Evolutionary conservation across 2,888 invertebrate species (phyloP).

Genomic region (Molanna angustata): DNA sequence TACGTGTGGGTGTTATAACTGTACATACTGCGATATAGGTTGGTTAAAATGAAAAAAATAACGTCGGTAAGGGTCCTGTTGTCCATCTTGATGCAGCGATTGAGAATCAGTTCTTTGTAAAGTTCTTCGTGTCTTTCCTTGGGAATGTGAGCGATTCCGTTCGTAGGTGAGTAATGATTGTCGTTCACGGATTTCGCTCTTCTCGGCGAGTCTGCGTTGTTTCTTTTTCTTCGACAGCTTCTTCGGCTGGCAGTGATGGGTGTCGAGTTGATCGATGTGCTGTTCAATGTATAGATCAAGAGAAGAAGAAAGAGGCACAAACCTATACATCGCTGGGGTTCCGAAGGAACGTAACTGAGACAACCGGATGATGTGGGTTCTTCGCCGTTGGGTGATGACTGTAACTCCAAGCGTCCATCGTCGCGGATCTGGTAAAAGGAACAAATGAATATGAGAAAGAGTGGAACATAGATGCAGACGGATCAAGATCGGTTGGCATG

Average conservation of each 20-base stretch:
- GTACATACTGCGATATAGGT: too few species aligned
- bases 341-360: slow-evolving; percentile 42
- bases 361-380: slow-evolving; percentile 42
- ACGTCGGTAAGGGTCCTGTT: too few species aligned
- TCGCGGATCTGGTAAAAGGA: slow-evolving; percentile 44
- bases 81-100: too few species aligned
- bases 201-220: neutral
- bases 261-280: neutral
- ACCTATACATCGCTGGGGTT: slow-evolving; percentile 52
- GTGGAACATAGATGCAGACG: too few species aligned
- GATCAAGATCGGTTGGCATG: too few species aligned
- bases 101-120: too few species aligned
- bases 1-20: too few species aligned
- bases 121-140: neutral
- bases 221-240: neutral
- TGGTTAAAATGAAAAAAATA: too few species aligned
- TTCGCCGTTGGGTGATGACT: slow-evolving; percentile 28
- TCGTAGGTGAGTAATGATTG: too few species aligned
- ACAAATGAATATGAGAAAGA: too few species aligned
- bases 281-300: slow-evolving; percentile 38
- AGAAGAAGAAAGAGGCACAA: slow-evolving; percentile 51
- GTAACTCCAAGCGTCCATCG: slow-evolving; percentile 38
- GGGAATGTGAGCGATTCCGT: neutral
- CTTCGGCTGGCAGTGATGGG: slow-evolving; percentile 1
- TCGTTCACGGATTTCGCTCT: too few species aligned